Percentiles rank a stretch among this genome's conserved stretches.
Conservation (phyloP, 2,888 invertebrate species). For the Drosophila recens region DNA sequence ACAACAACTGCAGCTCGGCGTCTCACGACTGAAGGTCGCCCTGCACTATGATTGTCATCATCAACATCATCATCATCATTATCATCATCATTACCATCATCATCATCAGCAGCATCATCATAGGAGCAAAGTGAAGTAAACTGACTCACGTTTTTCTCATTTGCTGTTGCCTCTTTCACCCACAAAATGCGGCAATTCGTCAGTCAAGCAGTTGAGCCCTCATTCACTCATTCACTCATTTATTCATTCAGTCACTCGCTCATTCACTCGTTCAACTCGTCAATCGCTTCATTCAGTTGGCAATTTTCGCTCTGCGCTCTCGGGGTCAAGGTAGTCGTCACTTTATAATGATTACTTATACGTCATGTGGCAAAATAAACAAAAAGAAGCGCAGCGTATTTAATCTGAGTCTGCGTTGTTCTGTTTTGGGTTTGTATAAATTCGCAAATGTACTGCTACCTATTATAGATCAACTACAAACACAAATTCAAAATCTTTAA, state of each 20-base stretch:
- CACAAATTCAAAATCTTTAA: conserved; percentile 1
- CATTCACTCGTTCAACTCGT: conserved; percentile 39
- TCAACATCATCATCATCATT: conserved; percentile 17
- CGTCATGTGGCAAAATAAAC: conserved; percentile 25
- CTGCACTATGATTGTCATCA: conserved; percentile 23
- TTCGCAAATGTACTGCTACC: neutral
- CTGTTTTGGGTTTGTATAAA: too few species aligned
- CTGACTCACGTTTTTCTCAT: conserved; percentile 76
- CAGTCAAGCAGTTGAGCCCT: neutral
- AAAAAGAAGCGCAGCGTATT: conserved; percentile 9
- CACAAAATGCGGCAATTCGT: conserved; percentile 10
- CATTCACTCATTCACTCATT: conserved; percentile 14
- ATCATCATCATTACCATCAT: conserved; percentile 13
- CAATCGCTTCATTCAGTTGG: conserved; percentile 51
- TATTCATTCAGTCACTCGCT: conserved; percentile 19
- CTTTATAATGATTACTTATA: conserved; percentile 64
- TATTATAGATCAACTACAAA: conserved; percentile 3
- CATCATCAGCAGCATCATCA: conserved; percentile 17
- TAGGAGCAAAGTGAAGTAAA: conserved; percentile 30
- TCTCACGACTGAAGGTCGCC: conserved; percentile 71
- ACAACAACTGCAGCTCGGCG: conserved; percentile 4
- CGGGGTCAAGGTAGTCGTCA: conserved; percentile 69
- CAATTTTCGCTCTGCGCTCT: conserved; percentile 35
- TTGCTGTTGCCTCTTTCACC: conserved; percentile 48
- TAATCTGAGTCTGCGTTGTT: neutral